phyloP scores from a whole-genome alignment of 64 coral and sea anemone genomes.

The Montipora cactus region DNA sequence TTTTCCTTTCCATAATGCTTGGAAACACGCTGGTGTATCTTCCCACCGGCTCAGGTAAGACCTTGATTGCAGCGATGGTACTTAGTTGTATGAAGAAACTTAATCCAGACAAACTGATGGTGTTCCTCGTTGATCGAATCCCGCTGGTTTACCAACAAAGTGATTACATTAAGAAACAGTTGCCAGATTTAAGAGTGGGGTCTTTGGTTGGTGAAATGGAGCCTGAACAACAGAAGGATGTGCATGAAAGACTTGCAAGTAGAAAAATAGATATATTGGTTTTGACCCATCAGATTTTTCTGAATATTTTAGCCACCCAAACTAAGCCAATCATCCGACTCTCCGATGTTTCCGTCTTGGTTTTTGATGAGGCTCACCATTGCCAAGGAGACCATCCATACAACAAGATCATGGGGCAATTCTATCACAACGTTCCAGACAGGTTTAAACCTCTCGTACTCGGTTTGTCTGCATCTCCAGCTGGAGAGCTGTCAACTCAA shows the following conservation, averaged over 20 bases:
- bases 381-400: slow-evolving; percentile 89
- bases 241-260: slow-evolving; percentile 76
- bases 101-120: slow-evolving; percentile 83
- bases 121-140: slow-evolving; percentile 88
- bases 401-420: slow-evolving; percentile 78
- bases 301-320: slow-evolving; percentile 77
- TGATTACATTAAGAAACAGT: slow-evolving; percentile 77
- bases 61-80: slow-evolving; percentile 86
- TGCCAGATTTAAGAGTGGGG: slow-evolving; percentile 61
- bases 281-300: slow-evolving; percentile 89
- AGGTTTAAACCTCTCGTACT: slow-evolving; percentile 85
- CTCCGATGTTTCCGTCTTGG: slow-evolving; percentile 76
- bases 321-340: slow-evolving; percentile 50
- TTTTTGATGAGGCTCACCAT: slow-evolving; percentile 94
- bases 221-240: slow-evolving; percentile 62
- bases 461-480: slow-evolving; percentile 88
- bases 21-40: slow-evolving; percentile 89
- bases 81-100: slow-evolving; percentile 89
- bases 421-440: slow-evolving; percentile 39
- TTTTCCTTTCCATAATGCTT: slow-evolving; percentile 74
- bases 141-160: slow-evolving; percentile 91
- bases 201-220: slow-evolving; percentile 70
- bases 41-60: slow-evolving; percentile 95
- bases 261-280: slow-evolving; percentile 83
- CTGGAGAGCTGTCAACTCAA: slow-evolving; percentile 54